These are phyloP conservation scores for Drosophila ironensis DNA, from an alignment of 1,140 invertebrate genomes.

Conservation along the genomic window DNA sequence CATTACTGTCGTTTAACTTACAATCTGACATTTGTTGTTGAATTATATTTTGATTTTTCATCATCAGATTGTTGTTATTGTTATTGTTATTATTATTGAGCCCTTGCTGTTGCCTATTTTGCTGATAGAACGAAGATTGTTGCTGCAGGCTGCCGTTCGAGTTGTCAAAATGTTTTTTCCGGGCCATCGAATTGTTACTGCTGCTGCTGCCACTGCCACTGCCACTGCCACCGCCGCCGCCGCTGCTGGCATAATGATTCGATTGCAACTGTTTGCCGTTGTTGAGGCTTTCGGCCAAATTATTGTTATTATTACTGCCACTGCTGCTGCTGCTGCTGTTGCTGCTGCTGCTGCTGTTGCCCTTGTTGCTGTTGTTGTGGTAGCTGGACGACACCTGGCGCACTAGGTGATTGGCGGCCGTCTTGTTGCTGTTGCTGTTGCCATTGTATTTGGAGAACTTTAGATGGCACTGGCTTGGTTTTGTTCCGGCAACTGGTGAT, in stretches of 20 bases:
- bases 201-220: constrained; percentile 21
- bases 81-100: constrained; percentile 39
- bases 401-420: constrained; percentile 43
- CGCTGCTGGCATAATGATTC: background rate
- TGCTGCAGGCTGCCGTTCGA: constrained; percentile 22
- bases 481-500: constrained; percentile 17
- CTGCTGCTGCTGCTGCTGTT: constrained; percentile 27
- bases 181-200: constrained; percentile 39
- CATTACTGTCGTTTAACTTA: constrained; percentile 38
- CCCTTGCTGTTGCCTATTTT: constrained; percentile 40
- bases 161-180: constrained; percentile 56
- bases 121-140: constrained; percentile 26
- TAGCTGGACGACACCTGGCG: constrained; percentile 41
- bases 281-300: no score
- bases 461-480: constrained; percentile 19
- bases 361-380: constrained; percentile 15
- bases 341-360: constrained; percentile 20
- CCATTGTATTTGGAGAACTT: constrained; percentile 64
- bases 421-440: no score
- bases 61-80: constrained; percentile 55
- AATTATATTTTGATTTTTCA: constrained; percentile 59
- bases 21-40: constrained; percentile 18
- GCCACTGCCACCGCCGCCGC: constrained; percentile 20
- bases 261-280: background rate
- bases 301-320: constrained; percentile 20